Evolutionary conservation across 2,888 invertebrate species (phyloP).

Genomic region (Furcula furcula): DNA sequence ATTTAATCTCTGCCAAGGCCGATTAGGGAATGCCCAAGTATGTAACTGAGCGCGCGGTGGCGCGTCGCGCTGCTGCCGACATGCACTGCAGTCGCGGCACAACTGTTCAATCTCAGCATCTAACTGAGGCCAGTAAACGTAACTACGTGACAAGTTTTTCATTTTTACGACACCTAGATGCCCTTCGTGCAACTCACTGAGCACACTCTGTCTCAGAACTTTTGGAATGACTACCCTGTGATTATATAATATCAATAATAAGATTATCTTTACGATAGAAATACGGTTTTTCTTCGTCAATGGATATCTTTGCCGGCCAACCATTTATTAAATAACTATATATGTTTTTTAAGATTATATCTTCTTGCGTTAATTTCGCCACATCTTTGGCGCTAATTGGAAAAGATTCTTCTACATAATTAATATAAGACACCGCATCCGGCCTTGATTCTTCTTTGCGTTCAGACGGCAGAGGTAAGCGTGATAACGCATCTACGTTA

Average conservation of each 20-base stretch:
- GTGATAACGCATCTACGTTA: conserved; percentile 3
- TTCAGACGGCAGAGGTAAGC: conserved; percentile 3
- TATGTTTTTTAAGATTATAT: conserved; percentile 4
- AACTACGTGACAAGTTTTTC: conserved; percentile 5
- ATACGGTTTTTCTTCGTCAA: conserved; percentile 5
- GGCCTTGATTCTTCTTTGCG: neutral
- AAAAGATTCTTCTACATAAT: conserved; percentile 8
- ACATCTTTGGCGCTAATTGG: conserved; percentile 8
- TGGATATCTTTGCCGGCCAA: neutral
- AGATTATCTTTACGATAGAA: conserved; percentile 2
- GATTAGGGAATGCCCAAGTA: conserved; percentile 1
- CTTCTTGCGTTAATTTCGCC: conserved; percentile 2
- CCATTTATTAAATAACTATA: conserved; percentile 7
- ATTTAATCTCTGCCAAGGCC: conserved; percentile 3
- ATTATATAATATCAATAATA: neutral
- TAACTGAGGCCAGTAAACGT: conserved; percentile 4
- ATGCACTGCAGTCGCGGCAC: neutral
- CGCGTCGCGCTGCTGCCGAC: conserved; percentile 1
- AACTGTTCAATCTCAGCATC: conserved; percentile 1
- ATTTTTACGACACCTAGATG: conserved; percentile 3
- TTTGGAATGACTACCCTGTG: neutral
- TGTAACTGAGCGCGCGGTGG: neutral
- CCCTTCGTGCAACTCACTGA: neutral
- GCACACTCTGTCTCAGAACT: neutral
- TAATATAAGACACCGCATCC: conserved; percentile 3